phyloP scores from a whole-genome alignment of 2,113 vertebrate genomes.

The Microtus ochrogaster region DNA sequence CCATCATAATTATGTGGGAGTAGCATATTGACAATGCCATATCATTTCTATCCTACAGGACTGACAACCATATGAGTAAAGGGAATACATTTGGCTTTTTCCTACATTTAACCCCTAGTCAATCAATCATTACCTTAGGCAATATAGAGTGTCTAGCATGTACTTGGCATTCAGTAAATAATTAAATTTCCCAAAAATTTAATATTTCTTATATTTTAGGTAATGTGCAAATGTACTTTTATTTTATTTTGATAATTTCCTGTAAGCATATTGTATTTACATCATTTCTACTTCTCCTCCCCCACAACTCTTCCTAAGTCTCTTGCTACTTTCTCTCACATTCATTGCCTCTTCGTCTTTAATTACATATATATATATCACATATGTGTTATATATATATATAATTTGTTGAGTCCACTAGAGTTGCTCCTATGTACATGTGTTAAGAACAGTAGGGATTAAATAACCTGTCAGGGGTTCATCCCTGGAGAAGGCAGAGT shows the following conservation, averaged over 20 bases:
- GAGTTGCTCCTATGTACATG: too few relatives aligned
- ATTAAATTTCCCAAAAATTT: neutral
- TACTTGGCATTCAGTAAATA: neutral
- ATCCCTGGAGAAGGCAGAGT: neutral
- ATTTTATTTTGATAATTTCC: neutral
- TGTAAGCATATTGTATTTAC: too few relatives aligned
- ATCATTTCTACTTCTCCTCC: too few relatives aligned
- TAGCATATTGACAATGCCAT: neutral
- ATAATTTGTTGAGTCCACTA: too few relatives aligned
- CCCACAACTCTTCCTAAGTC: neutral
- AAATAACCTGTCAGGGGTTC: too few relatives aligned
- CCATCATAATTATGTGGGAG: neutral
- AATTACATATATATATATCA: too few relatives aligned
- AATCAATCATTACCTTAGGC: neutral
- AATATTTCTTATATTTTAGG: slow-evolving; percentile 8
- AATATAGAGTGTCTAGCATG: neutral
- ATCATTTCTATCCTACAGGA: neutral
- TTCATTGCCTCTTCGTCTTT: too few relatives aligned
- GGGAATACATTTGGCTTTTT: neutral
- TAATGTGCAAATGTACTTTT: neutral
- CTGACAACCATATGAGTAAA: neutral
- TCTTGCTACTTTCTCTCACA: neutral
- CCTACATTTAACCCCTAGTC: neutral
- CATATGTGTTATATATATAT: too few relatives aligned
- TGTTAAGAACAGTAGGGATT: too few relatives aligned